phyloP scores from a whole-genome alignment of 2,113 vertebrate genomes.

The Galeopterus variegatus region DNA sequence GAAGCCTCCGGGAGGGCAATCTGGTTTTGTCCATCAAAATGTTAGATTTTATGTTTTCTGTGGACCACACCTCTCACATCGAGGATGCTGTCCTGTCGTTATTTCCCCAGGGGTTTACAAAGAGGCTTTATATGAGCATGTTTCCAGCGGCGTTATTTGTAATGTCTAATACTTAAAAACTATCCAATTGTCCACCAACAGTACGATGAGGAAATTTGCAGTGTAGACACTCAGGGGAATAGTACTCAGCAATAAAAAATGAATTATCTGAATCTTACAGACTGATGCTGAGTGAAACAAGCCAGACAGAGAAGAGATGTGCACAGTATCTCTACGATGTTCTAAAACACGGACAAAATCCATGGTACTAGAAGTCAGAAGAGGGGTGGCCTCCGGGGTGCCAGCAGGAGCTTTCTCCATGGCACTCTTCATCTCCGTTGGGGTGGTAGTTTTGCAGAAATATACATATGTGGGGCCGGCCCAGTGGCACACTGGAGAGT shows the following conservation, averaged over 20 bases:
- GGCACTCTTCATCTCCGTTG: not conserved
- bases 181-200: not conserved
- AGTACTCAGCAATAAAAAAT: too few relatives aligned
- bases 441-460: not conserved
- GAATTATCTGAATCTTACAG: not conserved
- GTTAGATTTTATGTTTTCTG: not conserved
- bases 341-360: not conserved
- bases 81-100: not conserved
- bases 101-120: not conserved
- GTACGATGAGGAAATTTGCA: not conserved
- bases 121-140: not conserved
- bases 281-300: not conserved
- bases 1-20: not conserved
- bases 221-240: not conserved
- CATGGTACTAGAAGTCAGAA: not conserved
- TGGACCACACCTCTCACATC: not conserved
- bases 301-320: not conserved
- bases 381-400: not conserved
- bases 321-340: fast-evolving
- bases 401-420: fast-evolving
- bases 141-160: fast-evolving
- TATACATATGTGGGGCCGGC: fast-evolving
- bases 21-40: not conserved
- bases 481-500: too few relatives aligned
- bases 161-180: fast-evolving